Conservation (phyloP, 2,797 vertebrate genomes). For the Xyrichtys novacula region DNA sequence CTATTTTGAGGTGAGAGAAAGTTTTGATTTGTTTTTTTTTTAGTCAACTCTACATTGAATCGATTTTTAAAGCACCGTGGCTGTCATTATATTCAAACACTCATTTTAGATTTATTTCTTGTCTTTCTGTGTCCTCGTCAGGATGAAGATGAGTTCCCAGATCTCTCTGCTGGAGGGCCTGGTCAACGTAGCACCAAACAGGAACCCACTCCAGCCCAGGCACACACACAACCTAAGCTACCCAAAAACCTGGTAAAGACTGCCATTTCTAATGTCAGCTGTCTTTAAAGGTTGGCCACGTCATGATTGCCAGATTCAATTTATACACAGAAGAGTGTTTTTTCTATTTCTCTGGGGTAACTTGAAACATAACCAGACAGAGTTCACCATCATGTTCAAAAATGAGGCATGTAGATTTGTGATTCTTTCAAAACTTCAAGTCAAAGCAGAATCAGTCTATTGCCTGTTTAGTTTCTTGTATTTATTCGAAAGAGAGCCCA, state of each 20-base stretch:
- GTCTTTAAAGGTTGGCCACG: not conserved
- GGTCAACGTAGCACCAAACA: slow-evolving; percentile 83
- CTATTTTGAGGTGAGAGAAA: slow-evolving; percentile 91
- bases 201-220: slow-evolving; percentile 72
- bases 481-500: no score
- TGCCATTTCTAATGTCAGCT: not conserved
- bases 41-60: no score
- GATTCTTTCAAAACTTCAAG: not conserved
- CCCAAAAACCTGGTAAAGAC: slow-evolving; percentile 89
- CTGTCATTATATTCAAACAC: not conserved
- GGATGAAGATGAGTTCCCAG: slow-evolving; percentile 97
- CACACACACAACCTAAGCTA: slow-evolving; percentile 88
- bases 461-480: not conserved
- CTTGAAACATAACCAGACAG: not conserved
- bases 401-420: not conserved
- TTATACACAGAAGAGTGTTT: not conserved
- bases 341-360: not conserved
- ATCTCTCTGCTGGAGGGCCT: slow-evolving; percentile 86
- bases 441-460: not conserved
- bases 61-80: not conserved
- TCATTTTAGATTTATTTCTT: not conserved
- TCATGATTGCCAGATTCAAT: not conserved
- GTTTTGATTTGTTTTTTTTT: not conserved
- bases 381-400: not conserved
- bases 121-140: slow-evolving; percentile 59